These are phyloP conservation scores for Ceryle rudis DNA, from an alignment of 2,797 vertebrate species.

Conservation along the genomic window DNA sequence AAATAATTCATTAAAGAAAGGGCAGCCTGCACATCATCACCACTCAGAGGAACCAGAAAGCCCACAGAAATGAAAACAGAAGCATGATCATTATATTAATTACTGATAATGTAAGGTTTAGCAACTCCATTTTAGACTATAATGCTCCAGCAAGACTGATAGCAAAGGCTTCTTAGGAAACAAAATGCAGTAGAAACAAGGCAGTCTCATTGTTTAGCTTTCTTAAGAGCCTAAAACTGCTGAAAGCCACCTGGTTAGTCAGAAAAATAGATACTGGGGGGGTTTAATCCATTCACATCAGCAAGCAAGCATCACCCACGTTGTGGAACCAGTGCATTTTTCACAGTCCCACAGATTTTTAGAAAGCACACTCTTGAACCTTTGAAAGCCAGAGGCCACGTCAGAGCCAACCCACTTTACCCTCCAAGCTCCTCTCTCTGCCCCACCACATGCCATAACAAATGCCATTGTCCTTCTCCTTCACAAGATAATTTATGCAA, in stretches of 20 bases:
- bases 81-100: constrained; percentile 22
- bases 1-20: constrained; percentile 41
- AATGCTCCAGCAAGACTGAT: not conserved
- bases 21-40: not conserved
- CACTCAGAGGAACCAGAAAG: not conserved
- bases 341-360: not conserved
- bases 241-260: not conserved
- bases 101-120: constrained; percentile 6
- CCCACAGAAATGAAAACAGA: constrained; percentile 9
- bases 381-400: not conserved
- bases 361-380: not conserved
- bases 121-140: not conserved
- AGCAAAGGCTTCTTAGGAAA: not conserved
- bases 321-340: not conserved
- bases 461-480: not conserved
- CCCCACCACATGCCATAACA: not conserved
- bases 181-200: constrained; percentile 1
- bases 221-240: not conserved
- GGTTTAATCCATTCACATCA: not conserved
- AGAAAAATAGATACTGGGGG: not conserved
- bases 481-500: not conserved
- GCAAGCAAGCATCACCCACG: not conserved
- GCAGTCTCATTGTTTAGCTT: not conserved
- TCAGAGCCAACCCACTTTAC: not conserved
- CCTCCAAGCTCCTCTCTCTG: not conserved